Evolutionary conservation across 2,797 vertebrate species (phyloP).

Genomic region (Cetoscarus ocellatus): DNA sequence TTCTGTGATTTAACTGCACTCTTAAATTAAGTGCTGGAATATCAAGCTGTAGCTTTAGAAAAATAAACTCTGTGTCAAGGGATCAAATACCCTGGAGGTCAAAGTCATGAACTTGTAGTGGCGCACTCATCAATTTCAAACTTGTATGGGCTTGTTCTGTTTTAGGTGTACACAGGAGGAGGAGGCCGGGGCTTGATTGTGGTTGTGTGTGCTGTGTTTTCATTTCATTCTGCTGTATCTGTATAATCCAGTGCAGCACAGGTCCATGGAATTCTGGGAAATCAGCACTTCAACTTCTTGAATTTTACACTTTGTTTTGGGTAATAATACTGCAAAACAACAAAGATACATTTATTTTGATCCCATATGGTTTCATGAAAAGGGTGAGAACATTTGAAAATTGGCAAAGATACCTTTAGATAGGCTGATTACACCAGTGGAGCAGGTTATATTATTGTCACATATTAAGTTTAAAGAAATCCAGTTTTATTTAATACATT

Average conservation of each 20-base stretch:
- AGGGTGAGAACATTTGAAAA: neutral
- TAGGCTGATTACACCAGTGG: too few relatives aligned
- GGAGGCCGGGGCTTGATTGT: conserved; percentile 75
- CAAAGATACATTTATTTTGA: neutral
- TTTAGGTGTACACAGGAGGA: conserved; percentile 76
- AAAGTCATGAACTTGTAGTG: conserved; percentile 87
- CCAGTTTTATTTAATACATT: too few relatives aligned
- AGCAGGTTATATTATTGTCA: too few relatives aligned
- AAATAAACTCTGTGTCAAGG: conserved; percentile 95
- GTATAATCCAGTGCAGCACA: conserved; percentile 38
- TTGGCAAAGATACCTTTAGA: neutral
- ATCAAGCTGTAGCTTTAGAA: conserved; percentile 96
- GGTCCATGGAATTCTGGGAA: conserved; percentile 12
- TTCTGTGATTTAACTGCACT: conserved; percentile 99
- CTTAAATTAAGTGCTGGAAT: conserved; percentile 99
- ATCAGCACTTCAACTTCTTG: conserved; percentile 19
- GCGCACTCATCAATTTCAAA: conserved; percentile 87
- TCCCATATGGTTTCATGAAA: neutral
- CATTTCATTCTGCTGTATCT: conserved; percentile 44
- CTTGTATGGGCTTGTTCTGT: conserved; percentile 86
- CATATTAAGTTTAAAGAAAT: too few relatives aligned
- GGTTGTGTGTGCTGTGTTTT: conserved; percentile 57
- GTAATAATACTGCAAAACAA: neutral
- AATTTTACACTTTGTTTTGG: conserved; percentile 2
- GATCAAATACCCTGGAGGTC: conserved; percentile 90